Conservation (phyloP, 2,797 vertebrate species). For the Coccyzus lansbergi region DNA sequence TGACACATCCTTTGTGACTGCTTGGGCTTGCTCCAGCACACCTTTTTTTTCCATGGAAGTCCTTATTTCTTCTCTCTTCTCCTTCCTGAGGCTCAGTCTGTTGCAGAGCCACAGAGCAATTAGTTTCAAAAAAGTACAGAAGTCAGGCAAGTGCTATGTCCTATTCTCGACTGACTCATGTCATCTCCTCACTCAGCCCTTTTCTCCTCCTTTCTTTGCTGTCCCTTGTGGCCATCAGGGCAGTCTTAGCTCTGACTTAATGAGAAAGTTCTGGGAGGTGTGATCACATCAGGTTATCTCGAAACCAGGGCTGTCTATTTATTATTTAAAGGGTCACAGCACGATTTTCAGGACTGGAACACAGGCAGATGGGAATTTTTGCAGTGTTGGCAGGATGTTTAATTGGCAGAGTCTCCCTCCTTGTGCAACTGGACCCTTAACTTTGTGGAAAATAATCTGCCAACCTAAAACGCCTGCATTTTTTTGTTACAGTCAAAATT, state of each 20-base stretch:
- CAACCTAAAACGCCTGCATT: neutral
- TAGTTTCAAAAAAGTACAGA: neutral
- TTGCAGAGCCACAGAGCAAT: neutral
- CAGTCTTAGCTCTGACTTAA: neutral
- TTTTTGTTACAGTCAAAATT: neutral
- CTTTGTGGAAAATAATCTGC: neutral
- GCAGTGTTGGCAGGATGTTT: neutral
- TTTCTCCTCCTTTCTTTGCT: neutral
- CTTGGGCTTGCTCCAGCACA: neutral
- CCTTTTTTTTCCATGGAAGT: neutral
- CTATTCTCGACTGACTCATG: fast-evolving
- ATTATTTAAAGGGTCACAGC: neutral
- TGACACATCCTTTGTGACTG: neutral
- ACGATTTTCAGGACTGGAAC: neutral
- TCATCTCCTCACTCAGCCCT: neutral
- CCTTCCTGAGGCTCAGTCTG: neutral
- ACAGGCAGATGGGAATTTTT: neutral
- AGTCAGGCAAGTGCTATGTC: fast-evolving
- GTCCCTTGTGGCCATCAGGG: neutral
- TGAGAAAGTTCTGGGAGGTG: neutral
- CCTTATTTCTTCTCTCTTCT: neutral
- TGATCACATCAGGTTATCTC: neutral
- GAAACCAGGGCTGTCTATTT: neutral
- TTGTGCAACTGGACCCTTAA: neutral
- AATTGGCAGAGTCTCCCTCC: neutral